Evolutionary conservation across 2,113 vertebrate species (phyloP).

Genomic region (Halichoerus grypus): DNA sequence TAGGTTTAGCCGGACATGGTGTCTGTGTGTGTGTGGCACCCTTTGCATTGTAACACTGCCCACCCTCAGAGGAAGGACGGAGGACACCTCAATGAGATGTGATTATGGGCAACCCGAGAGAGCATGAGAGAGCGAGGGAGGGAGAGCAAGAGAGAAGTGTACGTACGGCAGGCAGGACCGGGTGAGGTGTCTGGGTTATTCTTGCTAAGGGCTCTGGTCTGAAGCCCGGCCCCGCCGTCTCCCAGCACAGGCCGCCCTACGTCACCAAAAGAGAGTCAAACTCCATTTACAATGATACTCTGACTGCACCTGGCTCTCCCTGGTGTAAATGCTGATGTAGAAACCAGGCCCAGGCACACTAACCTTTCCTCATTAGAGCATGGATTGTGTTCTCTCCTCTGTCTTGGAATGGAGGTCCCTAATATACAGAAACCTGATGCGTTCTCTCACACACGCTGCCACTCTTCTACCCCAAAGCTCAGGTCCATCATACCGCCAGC

Average conservation of each 20-base stretch:
- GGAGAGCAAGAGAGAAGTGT: neutral
- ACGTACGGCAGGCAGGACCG: neutral
- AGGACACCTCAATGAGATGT: neutral
- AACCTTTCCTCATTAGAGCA: neutral
- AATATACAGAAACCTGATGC: neutral
- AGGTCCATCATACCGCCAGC: neutral
- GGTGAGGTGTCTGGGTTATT: neutral
- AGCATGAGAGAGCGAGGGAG: neutral
- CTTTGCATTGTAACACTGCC: neutral
- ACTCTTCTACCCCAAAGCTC: neutral
- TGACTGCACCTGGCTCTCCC: neutral
- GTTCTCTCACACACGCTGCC: neutral
- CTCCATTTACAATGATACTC: neutral
- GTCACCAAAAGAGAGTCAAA: neutral
- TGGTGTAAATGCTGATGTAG: neutral
- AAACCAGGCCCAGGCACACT: neutral
- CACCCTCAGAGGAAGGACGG: neutral
- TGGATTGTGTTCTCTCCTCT: neutral
- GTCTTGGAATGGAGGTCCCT: neutral
- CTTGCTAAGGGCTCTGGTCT: neutral
- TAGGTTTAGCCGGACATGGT: neutral
- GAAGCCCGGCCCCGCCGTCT: neutral
- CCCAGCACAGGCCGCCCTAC: neutral
- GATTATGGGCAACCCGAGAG: neutral
- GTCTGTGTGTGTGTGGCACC: neutral